phyloP scores from a whole-genome alignment of 2,888 invertebrate species.

The Drosophila ezoana region DNA sequence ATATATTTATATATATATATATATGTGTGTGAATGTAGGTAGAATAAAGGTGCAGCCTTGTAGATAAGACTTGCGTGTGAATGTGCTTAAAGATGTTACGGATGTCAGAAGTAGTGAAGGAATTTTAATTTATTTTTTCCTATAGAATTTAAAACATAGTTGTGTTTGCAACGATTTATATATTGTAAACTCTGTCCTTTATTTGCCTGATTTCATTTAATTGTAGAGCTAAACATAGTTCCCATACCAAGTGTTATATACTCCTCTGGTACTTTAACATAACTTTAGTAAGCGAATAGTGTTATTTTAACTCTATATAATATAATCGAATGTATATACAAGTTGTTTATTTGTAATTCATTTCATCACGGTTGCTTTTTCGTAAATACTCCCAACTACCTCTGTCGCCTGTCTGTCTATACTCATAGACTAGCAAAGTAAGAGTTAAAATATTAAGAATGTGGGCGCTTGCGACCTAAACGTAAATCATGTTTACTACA shows the following conservation, averaged over 20 bases:
- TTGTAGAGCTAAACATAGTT: too few species aligned
- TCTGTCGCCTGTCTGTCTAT: not conserved
- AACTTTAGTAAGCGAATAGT: too few species aligned
- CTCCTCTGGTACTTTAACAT: too few species aligned
- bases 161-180: not conserved
- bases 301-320: too few species aligned
- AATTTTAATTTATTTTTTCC: too few species aligned
- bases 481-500: conserved; percentile 26
- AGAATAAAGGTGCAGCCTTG: conserved; percentile 11
- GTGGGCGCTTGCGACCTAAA: not conserved
- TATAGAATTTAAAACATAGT: not conserved
- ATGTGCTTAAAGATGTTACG: not conserved
- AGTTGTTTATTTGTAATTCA: too few species aligned
- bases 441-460: not conserved
- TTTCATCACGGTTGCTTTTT: not conserved
- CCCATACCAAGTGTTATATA: too few species aligned
- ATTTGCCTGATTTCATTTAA: too few species aligned
- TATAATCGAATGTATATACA: too few species aligned
- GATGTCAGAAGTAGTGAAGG: not conserved
- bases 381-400: not conserved
- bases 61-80: conserved; percentile 8
- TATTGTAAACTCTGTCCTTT: too few species aligned
- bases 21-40: not conserved
- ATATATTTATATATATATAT: not conserved
- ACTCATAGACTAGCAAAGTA: not conserved